These are phyloP conservation scores for Vulpes lagopus DNA, from an alignment of 2,113 vertebrate genomes.

Conservation along the genomic window DNA sequence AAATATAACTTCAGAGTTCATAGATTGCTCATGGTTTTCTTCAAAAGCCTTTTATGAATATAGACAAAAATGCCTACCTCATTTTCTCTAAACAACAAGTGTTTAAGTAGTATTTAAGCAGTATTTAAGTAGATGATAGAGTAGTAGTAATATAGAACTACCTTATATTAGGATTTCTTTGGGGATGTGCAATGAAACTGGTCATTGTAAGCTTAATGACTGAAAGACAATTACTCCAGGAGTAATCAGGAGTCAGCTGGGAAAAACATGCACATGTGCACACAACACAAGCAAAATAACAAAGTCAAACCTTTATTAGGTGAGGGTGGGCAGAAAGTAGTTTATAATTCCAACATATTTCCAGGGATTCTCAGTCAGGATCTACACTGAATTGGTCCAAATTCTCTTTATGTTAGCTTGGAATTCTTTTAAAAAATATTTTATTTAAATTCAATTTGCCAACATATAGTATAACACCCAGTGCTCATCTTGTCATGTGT, in stretches of 20 bases:
- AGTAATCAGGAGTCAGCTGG: not conserved
- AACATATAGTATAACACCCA: too few species aligned
- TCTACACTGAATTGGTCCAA: not conserved
- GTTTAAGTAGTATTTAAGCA: not conserved
- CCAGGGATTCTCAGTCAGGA: not conserved
- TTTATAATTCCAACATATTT: not conserved
- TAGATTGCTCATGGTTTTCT: not conserved
- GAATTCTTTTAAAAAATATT: not conserved
- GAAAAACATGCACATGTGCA: not conserved
- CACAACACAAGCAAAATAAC: not conserved
- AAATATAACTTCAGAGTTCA: not conserved
- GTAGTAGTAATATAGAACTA: not conserved
- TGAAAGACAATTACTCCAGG: not conserved
- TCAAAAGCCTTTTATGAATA: not conserved
- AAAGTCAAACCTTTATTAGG: not conserved
- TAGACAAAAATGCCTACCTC: not conserved
- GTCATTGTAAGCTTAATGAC: not conserved
- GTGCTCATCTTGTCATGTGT: too few species aligned
- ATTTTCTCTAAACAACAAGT: not conserved
- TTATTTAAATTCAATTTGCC: too few species aligned
- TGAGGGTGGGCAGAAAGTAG: accelerated
- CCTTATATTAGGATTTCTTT: not conserved
- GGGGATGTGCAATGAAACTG: not conserved
- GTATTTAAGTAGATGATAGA: not conserved
- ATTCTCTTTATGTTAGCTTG: not conserved